phyloP scores from a whole-genome alignment of 2,888 invertebrate genomes.

The Apeira syringaria region DNA sequence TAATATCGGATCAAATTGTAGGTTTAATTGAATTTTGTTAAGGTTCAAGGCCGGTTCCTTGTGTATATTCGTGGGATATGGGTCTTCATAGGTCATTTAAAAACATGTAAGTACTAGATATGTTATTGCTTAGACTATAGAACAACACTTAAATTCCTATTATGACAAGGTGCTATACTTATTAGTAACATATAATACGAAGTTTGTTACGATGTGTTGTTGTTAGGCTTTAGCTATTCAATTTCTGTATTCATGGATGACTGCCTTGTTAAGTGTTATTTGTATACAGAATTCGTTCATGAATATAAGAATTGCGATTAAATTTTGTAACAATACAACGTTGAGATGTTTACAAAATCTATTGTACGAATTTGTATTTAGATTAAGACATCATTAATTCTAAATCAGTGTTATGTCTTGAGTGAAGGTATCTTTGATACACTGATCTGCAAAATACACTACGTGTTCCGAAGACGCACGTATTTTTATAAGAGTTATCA shows the following conservation, averaged over 20 bases:
- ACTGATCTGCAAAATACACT: too few species aligned
- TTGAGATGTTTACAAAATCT: constrained; percentile 35
- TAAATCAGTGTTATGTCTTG: too few species aligned
- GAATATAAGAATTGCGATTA: constrained; percentile 42
- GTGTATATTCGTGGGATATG: not conserved
- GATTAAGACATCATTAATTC: too few species aligned
- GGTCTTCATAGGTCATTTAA: constrained; percentile 1
- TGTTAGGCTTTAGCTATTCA: constrained; percentile 20
- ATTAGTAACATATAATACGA: constrained; percentile 1
- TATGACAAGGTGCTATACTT: not conserved
- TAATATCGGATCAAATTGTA: constrained; percentile 1
- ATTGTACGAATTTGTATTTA: too few species aligned
- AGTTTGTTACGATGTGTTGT: not conserved
- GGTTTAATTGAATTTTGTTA: constrained; percentile 5
- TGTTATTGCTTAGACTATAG: not conserved
- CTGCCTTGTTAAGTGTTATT: constrained; percentile 32
- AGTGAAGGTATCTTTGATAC: too few species aligned
- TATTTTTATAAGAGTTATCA: too few species aligned
- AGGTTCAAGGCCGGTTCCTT: constrained; percentile 5
- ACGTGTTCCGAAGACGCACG: too few species aligned
- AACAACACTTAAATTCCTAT: constrained; percentile 1
- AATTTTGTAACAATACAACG: constrained; percentile 30
- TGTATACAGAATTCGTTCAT: constrained; percentile 39
- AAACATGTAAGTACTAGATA: not conserved
- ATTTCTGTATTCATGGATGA: constrained; percentile 50